Evolutionary conservation across 2,797 vertebrate genomes (phyloP).

Genomic region (Mastacembelus armatus): DNA sequence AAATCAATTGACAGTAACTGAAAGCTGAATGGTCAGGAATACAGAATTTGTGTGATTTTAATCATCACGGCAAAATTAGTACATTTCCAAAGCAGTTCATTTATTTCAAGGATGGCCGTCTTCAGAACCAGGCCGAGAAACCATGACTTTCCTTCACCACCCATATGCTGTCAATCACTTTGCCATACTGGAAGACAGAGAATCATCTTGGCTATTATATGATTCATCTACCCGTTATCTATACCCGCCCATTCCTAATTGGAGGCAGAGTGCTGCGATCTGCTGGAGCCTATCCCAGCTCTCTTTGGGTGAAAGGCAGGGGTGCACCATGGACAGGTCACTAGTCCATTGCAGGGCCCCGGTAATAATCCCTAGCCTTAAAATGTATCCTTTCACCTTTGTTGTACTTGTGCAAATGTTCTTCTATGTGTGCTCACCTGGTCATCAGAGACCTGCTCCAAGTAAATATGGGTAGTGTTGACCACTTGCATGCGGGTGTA

Average conservation of each 20-base stretch:
- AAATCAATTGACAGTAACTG: too few relatives aligned
- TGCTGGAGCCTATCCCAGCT: too few relatives aligned
- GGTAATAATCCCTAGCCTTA: neutral
- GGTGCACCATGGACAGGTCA: too few relatives aligned
- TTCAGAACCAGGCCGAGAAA: slow-evolving; percentile 80
- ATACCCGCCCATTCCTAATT: too few relatives aligned
- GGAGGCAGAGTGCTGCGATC: too few relatives aligned
- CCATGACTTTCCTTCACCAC: slow-evolving; percentile 86
- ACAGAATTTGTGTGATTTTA: neutral
- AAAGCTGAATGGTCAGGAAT: neutral
- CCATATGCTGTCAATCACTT: slow-evolving; percentile 89
- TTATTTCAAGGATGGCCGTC: slow-evolving; percentile 4
- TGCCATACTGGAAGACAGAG: slow-evolving; percentile 84
- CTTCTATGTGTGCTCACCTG: slow-evolving; percentile 80
- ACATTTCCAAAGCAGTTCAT: slow-evolving; percentile 33
- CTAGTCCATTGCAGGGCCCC: neutral
- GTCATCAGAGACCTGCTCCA: slow-evolving; percentile 93
- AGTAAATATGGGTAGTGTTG: slow-evolving; percentile 87
- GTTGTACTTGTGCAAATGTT: neutral
- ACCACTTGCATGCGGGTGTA: slow-evolving; percentile 88
- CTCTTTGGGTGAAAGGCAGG: too few relatives aligned
- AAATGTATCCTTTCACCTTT: neutral
- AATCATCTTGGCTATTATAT: slow-evolving; percentile 16
- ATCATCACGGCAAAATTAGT: slow-evolving; percentile 47
- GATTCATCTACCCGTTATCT: too few relatives aligned